Evolutionary conservation across 2,888 invertebrate species (phyloP).

Genomic region (Melolontha melolontha): DNA sequence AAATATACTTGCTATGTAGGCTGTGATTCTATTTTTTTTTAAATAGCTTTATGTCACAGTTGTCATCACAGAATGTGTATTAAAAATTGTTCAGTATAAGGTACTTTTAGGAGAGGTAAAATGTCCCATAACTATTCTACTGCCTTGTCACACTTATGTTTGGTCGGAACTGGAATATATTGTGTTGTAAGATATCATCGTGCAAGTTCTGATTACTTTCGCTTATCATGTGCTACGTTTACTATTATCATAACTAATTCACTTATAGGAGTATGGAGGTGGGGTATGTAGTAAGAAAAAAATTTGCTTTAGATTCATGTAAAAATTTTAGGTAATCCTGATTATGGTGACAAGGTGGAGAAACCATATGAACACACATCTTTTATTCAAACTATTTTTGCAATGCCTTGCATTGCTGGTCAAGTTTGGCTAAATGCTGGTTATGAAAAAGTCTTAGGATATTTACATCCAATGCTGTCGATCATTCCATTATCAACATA

Average conservation of each 20-base stretch:
- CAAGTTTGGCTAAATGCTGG: constrained; percentile 45
- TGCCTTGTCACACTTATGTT: constrained; percentile 57
- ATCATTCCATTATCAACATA: constrained; percentile 54
- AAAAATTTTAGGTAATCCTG: constrained; percentile 58
- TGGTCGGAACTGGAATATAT: constrained; percentile 57
- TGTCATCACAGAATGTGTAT: background rate
- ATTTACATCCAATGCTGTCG: constrained; percentile 48
- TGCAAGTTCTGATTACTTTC: constrained; percentile 18
- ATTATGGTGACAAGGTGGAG: constrained; percentile 56
- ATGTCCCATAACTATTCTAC: constrained; percentile 52
- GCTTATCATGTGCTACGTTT: constrained; percentile 55
- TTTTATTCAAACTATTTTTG: constrained; percentile 52
- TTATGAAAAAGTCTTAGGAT: constrained; percentile 38
- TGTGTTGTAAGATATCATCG: constrained; percentile 48
- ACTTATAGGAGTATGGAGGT: constrained; percentile 59
- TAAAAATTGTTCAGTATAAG: constrained; percentile 20
- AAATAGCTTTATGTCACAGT: constrained; percentile 5
- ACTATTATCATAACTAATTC: constrained; percentile 58
- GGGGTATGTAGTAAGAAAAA: constrained; percentile 53
- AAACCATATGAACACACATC: constrained; percentile 54
- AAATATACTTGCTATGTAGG: constrained; percentile 2
- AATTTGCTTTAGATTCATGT: constrained; percentile 16
- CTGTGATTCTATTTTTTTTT: constrained; percentile 27
- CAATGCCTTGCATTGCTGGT: constrained; percentile 48
- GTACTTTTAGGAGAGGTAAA: constrained; percentile 25